phyloP scores from a whole-genome alignment of 2,888 invertebrate genomes.

The Elegia similella region DNA sequence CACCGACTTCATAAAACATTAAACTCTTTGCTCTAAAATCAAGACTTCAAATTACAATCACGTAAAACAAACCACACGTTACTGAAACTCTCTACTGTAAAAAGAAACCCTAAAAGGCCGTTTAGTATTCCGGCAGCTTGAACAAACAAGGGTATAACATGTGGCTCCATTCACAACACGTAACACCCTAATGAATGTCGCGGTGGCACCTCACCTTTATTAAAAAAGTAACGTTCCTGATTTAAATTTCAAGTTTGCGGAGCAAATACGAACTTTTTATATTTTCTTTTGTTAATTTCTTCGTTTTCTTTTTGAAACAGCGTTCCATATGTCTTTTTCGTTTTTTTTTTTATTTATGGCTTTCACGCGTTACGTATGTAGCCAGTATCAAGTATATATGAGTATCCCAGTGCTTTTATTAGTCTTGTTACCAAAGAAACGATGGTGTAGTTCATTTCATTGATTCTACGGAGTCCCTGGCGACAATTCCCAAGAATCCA shows the following conservation, averaged over 20 bases:
- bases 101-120: constrained; percentile 26
- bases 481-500: no score
- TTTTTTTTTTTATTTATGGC: no score
- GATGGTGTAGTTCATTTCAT: no score
- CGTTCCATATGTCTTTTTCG: no score
- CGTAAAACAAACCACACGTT: constrained; percentile 13
- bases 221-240: constrained; percentile 18
- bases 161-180: constrained; percentile 34
- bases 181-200: constrained; percentile 28
- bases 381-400: no score
- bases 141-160: constrained; percentile 36
- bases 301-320: not conserved
- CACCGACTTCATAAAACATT: no score
- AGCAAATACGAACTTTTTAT: constrained; percentile 2
- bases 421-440: no score
- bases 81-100: constrained; percentile 20
- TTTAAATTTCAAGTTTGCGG: constrained; percentile 12
- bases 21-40: no score
- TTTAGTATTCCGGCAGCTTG: constrained; percentile 35
- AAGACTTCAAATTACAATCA: constrained; percentile 1
- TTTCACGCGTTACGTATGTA: no score
- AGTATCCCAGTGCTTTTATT: no score
- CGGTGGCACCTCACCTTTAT: constrained; percentile 16
- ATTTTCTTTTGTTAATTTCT: not conserved
- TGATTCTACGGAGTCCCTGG: no score